Percentiles rank a stretch among this genome's conserved stretches.
These are phyloP conservation scores for Brachionus rotundiformis DNA, from an alignment of 1,140 invertebrate species.

Conservation along the genomic window DNA sequence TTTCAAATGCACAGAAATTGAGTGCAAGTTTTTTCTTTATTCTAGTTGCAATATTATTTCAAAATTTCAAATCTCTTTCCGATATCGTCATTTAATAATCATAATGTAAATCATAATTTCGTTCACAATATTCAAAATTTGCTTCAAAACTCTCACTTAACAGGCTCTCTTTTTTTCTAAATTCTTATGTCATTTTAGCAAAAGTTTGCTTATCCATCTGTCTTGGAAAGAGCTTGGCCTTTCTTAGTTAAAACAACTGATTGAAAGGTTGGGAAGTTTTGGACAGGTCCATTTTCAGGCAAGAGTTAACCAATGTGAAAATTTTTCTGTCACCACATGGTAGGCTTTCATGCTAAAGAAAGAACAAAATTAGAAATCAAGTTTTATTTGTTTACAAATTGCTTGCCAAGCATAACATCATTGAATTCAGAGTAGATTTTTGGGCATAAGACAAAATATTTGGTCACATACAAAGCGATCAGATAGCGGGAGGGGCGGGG, in stretches of 20 bases:
- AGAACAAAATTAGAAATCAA: too few relatives aligned
- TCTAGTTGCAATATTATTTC: constrained; percentile 32
- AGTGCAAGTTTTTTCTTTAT: constrained; percentile 7
- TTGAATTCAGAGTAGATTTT: too few relatives aligned
- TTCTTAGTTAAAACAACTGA: too few relatives aligned
- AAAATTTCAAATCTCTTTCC: constrained; percentile 17
- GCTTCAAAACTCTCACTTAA: constrained; percentile 16
- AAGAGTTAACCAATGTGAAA: too few relatives aligned
- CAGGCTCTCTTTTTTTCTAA: neutral
- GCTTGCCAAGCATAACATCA: too few relatives aligned
- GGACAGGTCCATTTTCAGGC: too few relatives aligned
- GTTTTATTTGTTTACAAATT: too few relatives aligned
- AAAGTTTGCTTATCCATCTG: neutral
- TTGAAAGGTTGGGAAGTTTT: too few relatives aligned
- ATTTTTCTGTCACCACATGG: too few relatives aligned
- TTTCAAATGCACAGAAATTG: neutral
- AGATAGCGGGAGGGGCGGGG: neutral
- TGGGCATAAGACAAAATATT: neutral
- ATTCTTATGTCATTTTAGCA: neutral
- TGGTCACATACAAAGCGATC: neutral
- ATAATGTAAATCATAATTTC: constrained; percentile 49
- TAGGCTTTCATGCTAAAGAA: too few relatives aligned
- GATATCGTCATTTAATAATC: constrained; percentile 45
- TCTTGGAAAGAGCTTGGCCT: too few relatives aligned
- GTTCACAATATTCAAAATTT: constrained; percentile 18